These are phyloP conservation scores for Sarcophaga bullata DNA, from an alignment of 1,140 invertebrate genomes.

Conservation along the genomic window DNA sequence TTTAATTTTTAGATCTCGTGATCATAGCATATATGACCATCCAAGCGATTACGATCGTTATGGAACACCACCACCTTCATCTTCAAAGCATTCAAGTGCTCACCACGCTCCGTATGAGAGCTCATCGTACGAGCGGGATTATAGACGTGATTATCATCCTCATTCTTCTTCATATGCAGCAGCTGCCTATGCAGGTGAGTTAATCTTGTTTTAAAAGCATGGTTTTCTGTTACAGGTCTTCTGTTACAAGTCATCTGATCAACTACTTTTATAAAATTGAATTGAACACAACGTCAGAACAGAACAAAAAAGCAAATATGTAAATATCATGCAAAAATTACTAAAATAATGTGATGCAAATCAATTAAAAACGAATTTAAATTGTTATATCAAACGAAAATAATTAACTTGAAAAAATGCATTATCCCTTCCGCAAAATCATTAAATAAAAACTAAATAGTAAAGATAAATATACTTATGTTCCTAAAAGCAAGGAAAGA, in stretches of 20 bases:
- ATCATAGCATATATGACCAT: constrained; percentile 62
- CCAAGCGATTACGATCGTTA: constrained; percentile 62
- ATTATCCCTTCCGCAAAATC: constrained; percentile 8
- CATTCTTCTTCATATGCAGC: constrained; percentile 63
- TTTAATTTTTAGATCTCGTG: constrained; percentile 51
- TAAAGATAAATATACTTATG: not conserved
- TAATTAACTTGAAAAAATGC: not conserved
- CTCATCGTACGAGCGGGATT: constrained; percentile 62
- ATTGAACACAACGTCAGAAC: constrained; percentile 8
- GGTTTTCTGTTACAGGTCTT: constrained; percentile 29
- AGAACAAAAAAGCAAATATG: not conserved
- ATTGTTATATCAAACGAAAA: constrained; percentile 26
- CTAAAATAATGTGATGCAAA: constrained; percentile 40
- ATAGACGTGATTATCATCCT: constrained; percentile 62
- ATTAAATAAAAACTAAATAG: constrained; percentile 36
- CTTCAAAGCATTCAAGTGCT: constrained; percentile 59
- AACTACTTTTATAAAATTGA: constrained; percentile 36
- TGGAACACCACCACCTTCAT: constrained; percentile 54
- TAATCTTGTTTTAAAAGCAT: constrained; percentile 26
- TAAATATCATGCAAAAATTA: constrained; percentile 10
- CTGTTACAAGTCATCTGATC: not conserved
- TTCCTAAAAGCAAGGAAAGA: constrained; percentile 7
- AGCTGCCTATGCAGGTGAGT: constrained; percentile 62
- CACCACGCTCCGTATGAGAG: constrained; percentile 58
- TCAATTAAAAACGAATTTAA: constrained; percentile 45